Base-by-base conservation (phyloP, 2,113 vertebrate genomes). In the Crotophaga sulcirostris region DNA sequence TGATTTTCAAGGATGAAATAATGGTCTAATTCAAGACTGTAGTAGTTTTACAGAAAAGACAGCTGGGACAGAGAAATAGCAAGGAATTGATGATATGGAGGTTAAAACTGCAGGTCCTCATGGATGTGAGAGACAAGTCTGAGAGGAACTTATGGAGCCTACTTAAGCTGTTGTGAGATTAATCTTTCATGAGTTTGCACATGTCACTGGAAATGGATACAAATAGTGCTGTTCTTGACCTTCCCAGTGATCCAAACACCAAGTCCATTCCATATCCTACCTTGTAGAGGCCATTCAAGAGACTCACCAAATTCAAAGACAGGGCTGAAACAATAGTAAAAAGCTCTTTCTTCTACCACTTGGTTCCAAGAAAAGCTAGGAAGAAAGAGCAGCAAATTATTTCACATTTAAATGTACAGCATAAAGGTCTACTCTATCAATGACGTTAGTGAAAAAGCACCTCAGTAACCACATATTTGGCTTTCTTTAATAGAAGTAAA, bases 1-100 rank as follows among this genome's bases (percentile, higher is more conserved):
- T 89, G 93, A 95, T 94, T 94, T 96, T 91, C 91, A 87, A 94
- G 90, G 89, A 90, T 94, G 93, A 97, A 97, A 97, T 96, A 96
- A 96, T 80, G 79, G 69, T 44, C 66, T 90, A 80, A 96, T 93
- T 94, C 84, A 62, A 86, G 75, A 91, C 45, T 60, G 58, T 29
- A 72, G 81, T 36, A 54, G 49, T 89, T 96, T 79, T 74, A 90
- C 89, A 80, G 47, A 62, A 84, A 93, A 96, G 73, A 74, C 47
- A 44, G 42, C 25, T 70, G 66, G 84, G 75, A 84, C 33, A 68
- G 54, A 78, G 62, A 68, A 84, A 86, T 28, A 83, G 63, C 70
- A 90, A 86, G 59, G 60, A 93, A 74, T 28, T 80, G 66, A 81
- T 77, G 33, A 44, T 19, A 59, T 5, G 5, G 62, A 84, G 58